Evolutionary conservation across 92 coral and sea anemone species (phyloP).

Genomic region (Siderastrea siderea): DNA sequence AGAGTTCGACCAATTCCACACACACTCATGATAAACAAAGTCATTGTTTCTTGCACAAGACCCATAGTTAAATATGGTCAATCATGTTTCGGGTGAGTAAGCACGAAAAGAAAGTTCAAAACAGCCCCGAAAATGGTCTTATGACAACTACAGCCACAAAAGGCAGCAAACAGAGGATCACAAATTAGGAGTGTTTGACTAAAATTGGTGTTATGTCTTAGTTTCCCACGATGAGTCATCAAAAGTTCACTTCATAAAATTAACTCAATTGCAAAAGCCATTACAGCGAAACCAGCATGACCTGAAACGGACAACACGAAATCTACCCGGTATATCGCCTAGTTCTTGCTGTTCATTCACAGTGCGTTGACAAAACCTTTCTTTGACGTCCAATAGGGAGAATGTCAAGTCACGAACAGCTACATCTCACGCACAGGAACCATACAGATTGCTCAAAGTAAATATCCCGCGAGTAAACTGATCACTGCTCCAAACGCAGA

Average conservation of each 20-base stretch:
- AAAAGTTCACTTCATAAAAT: slow-evolving; percentile 1
- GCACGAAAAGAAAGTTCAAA: slow-evolving; percentile 17
- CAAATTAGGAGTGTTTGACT: slow-evolving; percentile 4
- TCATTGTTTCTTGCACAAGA: slow-evolving; percentile 14
- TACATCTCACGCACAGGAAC: slow-evolving; percentile 51
- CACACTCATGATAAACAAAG: slow-evolving; percentile 3
- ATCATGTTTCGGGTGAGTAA: slow-evolving; percentile 31
- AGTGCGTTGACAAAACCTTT: slow-evolving; percentile 20
- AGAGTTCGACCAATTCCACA: slow-evolving; percentile 16
- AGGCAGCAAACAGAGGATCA: neutral
- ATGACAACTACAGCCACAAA: slow-evolving; percentile 1
- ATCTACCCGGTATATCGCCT: neutral
- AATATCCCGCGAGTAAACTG: slow-evolving; percentile 55
- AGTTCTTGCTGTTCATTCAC: slow-evolving; percentile 22
- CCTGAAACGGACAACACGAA: slow-evolving; percentile 33
- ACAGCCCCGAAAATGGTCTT: slow-evolving; percentile 25
- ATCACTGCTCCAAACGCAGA: slow-evolving; percentile 62
- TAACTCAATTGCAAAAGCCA: slow-evolving; percentile 2
- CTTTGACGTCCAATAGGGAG: neutral
- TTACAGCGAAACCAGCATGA: slow-evolving; percentile 28
- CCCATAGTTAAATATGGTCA: slow-evolving; percentile 13
- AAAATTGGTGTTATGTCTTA: slow-evolving; percentile 14
- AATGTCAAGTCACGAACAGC: slow-evolving; percentile 53
- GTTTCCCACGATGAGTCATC: slow-evolving; percentile 3
- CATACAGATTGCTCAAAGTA: slow-evolving; percentile 37